Conservation (phyloP, 2,113 vertebrate species). For the Corvus moneduloides region DNA sequence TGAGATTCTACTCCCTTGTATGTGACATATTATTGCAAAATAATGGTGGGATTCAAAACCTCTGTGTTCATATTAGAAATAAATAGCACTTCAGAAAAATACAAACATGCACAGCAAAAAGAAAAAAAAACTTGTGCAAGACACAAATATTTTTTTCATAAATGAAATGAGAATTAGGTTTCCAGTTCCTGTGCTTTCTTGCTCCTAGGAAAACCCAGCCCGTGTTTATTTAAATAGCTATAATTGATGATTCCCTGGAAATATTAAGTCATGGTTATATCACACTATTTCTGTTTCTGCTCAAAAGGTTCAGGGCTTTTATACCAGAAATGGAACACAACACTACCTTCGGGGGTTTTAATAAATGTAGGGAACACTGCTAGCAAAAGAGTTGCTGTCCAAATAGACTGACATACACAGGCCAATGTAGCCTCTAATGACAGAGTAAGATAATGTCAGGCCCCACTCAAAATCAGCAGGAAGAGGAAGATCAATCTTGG, state of each 20-base stretch:
- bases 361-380: slow-evolving; percentile 96
- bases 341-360: slow-evolving; percentile 90
- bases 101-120: not conserved
- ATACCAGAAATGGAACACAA: slow-evolving; percentile 78
- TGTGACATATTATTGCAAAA: not conserved
- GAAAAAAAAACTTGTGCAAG: slow-evolving; percentile 1
- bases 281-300: slow-evolving; percentile 51
- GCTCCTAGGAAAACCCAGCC: slow-evolving; percentile 39
- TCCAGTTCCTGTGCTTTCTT: slow-evolving; percentile 9
- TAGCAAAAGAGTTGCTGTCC: slow-evolving; percentile 99
- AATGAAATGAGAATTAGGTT: slow-evolving; percentile 19
- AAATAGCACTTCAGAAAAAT: not conserved
- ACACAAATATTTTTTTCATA: not conserved
- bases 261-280: slow-evolving; percentile 50
- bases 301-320: slow-evolving; percentile 76
- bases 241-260: slow-evolving; percentile 57
- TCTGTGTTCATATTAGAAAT: not conserved
- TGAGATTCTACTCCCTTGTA: not conserved
- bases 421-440: slow-evolving; percentile 99
- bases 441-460: slow-evolving; percentile 99
- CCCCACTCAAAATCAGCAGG: slow-evolving; percentile 98
- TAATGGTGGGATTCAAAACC: not conserved
- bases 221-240: slow-evolving; percentile 59
- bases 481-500: slow-evolving; percentile 99
- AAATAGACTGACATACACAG: slow-evolving; percentile 99